Evolutionary conservation across 1,140 invertebrate species (phyloP), one percentile per base, ranked within the genome.

Genomic region (Drosophila virilis): DNA sequence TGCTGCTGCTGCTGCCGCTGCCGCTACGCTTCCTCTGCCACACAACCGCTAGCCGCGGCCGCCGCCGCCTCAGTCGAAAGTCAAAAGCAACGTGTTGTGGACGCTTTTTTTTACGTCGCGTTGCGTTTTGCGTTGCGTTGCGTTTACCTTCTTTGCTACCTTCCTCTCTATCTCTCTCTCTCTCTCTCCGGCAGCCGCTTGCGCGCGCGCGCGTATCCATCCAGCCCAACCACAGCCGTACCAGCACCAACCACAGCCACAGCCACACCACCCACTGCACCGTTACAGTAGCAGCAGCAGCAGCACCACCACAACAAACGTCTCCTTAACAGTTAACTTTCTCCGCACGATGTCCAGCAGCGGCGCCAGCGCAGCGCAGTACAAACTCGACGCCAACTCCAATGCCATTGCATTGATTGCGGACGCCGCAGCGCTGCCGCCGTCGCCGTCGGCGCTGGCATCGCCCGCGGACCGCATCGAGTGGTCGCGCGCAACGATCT

Each of bases 11-110:
- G 61, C 37, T 71, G 61, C 60, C 50, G 69, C 69, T 75, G 54
- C 74, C 61, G 60, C 74, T 72, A 77, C 69, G 74, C 74, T 74
- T 74, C 68, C 74, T 77, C 74, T 77, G 74, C 74, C 74, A 77
- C 74, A 77, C 71, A 78, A 89, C 77, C 69, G 76, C 67, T 69
- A 79, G 74, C 78, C 82, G 80, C 80, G 61, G 77, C 83, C 79
- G 79, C 79, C 68, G 79, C 82, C 74, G 83, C 83, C 84, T 82
- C 84, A 88, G 84, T 88, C 84, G 84, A 89, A 89, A 89, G 84
- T 84, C 84, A 89, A 89, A 89, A 89, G 84, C 84, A 89, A 89
- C 84, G 84, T 89, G 84, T 89, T 89, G 84, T 89, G 84, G 84
- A 89, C 84, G 84, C 84, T 89, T 89, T 85, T 79, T 67, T 68